phyloP scores from a whole-genome alignment of 2,888 invertebrate genomes.

The Strigamia maritima region DNA sequence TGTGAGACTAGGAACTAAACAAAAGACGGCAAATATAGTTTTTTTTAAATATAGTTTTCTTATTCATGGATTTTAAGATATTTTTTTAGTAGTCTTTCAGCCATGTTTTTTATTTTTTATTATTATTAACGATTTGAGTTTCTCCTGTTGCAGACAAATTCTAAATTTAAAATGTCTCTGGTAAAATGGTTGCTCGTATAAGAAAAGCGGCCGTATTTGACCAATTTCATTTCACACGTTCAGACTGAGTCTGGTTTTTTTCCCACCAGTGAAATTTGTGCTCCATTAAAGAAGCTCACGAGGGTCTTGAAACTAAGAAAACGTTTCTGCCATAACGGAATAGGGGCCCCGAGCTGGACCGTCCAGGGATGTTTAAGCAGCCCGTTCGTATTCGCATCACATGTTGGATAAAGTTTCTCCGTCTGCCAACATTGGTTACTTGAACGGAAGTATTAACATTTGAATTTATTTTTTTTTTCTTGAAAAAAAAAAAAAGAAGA shows the following conservation, averaged over 20 bases:
- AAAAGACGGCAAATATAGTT: no score
- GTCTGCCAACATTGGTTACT: constrained; percentile 4
- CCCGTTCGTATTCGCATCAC: constrained; percentile 13
- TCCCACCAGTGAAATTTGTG: constrained; percentile 16
- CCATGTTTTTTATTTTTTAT: background rate
- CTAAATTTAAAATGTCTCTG: background rate
- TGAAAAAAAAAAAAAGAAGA: background rate
- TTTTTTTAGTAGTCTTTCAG: background rate
- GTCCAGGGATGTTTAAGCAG: constrained; percentile 18
- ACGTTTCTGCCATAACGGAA: constrained; percentile 16
- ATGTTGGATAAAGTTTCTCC: constrained; percentile 14
- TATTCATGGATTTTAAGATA: background rate
- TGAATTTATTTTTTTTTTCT: background rate
- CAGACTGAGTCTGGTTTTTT: background rate
- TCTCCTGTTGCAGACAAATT: background rate
- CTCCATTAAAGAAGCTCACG: constrained; percentile 23
- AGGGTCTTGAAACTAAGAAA: constrained; percentile 18
- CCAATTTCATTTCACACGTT: constrained; percentile 7
- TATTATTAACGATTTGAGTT: background rate
- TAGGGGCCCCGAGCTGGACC: constrained; percentile 12
- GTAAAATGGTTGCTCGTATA: constrained; percentile 8
- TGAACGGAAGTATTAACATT: background rate
- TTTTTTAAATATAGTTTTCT: background rate
- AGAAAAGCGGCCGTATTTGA: background rate
- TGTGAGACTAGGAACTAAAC: background rate